Conservation (phyloP, 2,888 invertebrate genomes). For the Drosophila robusta region DNA sequence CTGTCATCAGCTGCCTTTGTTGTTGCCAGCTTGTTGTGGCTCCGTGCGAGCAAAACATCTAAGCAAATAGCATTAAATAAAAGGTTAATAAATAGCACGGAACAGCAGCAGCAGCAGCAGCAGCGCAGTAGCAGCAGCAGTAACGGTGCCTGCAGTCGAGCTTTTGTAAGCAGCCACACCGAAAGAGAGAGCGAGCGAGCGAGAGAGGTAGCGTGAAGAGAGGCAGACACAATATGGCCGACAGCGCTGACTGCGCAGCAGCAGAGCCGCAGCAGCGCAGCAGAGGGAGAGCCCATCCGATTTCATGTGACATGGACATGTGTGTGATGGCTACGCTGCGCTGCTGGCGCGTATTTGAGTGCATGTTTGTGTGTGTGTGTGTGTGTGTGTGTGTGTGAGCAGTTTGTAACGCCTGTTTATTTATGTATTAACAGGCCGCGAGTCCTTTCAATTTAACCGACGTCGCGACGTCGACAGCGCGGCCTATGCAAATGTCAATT, state of each 20-base stretch:
- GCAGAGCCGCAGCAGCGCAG: conserved; percentile 12
- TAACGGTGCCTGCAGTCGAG: conserved; percentile 49
- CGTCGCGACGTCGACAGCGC: conserved; percentile 50
- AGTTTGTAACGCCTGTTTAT: conserved; percentile 77
- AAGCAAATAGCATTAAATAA: conserved; percentile 77
- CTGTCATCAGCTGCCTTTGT: conserved; percentile 70
- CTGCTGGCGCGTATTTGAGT: conserved; percentile 10
- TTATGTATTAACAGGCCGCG: conserved; percentile 62
- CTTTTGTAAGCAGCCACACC: conserved; percentile 14
- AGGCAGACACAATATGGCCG: conserved; percentile 70
- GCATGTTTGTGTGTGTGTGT: conserved; percentile 9
- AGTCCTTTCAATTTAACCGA: conserved; percentile 76
- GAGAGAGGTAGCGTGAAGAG: conserved; percentile 21
- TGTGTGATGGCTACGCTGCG: conserved; percentile 63
- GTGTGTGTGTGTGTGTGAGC: conserved; percentile 47
- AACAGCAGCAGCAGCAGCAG: conserved; percentile 23
- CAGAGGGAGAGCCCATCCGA: conserved; percentile 16
- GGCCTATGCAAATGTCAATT: conserved; percentile 79
- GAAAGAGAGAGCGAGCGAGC: conserved; percentile 15
- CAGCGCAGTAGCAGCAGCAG: conserved; percentile 19
- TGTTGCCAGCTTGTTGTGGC: conserved; percentile 30
- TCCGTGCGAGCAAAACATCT: conserved; percentile 51
- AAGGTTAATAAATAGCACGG: conserved; percentile 77
- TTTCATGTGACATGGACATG: conserved; percentile 61
- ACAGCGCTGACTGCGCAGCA: conserved; percentile 48